These are phyloP conservation scores for Hyalella azteca DNA, from an alignment of 2,888 invertebrate genomes.

Conservation along the genomic window DNA sequence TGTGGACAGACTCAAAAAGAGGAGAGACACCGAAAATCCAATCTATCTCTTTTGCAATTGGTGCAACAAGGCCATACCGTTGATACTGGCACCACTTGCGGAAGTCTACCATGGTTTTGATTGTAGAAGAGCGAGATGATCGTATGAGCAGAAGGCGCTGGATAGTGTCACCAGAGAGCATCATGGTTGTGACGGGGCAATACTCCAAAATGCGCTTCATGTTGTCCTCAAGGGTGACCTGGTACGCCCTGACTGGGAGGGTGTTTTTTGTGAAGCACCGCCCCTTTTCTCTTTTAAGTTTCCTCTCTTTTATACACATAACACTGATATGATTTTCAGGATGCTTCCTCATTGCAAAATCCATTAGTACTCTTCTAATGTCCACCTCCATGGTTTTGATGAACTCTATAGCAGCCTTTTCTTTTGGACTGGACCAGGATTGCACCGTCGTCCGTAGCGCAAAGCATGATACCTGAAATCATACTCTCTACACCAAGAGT, in stretches of 20 bases:
- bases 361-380: neutral
- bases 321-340: constrained; percentile 7
- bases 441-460: neutral
- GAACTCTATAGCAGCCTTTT: neutral
- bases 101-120: too few relatives aligned
- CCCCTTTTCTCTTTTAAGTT: neutral
- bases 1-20: too few relatives aligned
- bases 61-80: too few relatives aligned
- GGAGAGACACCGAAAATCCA: too few relatives aligned
- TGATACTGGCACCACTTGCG: too few relatives aligned
- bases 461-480: neutral
- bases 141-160: too few relatives aligned
- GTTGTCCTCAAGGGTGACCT: too few relatives aligned
- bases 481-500: neutral
- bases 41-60: too few relatives aligned
- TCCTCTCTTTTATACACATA: neutral
- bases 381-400: neutral
- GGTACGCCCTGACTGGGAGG: neutral
- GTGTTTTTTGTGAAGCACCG: neutral
- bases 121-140: too few relatives aligned
- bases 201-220: too few relatives aligned
- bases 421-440: neutral
- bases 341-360: neutral
- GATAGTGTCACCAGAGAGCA: too few relatives aligned
- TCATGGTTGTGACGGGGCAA: too few relatives aligned